phyloP scores from a whole-genome alignment of 2,113 vertebrate genomes.

The Epinephelus lanceolatus region DNA sequence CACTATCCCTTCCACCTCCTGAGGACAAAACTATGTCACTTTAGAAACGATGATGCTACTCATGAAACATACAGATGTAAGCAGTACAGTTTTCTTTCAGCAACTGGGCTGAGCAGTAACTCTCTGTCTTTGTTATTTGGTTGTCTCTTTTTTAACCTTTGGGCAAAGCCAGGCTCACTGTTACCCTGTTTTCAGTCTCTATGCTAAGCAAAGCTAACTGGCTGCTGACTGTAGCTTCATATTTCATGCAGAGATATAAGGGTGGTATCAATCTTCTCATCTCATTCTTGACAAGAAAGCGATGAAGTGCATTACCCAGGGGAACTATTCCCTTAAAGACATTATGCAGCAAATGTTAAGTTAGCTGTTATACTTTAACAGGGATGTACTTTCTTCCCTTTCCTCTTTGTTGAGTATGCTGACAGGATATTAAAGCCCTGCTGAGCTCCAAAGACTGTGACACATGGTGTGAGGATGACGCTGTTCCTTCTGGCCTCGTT shows the following conservation, averaged over 20 bases:
- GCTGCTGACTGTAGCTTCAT: too few species aligned
- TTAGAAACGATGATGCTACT: too few species aligned
- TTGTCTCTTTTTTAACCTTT: too few species aligned
- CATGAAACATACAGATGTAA: too few species aligned
- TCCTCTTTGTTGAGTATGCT: background rate
- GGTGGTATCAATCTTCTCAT: background rate
- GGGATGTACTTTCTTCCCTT: background rate
- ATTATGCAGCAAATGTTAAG: background rate
- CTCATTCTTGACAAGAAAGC: background rate
- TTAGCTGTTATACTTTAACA: slow-evolving; percentile 8
- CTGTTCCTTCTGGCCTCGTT: slow-evolving; percentile 3
- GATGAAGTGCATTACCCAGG: background rate
- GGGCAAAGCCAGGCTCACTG: background rate
- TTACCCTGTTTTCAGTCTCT: background rate
- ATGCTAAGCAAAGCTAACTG: too few species aligned
- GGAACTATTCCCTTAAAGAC: background rate
- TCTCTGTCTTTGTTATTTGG: background rate
- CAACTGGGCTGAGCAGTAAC: too few species aligned
- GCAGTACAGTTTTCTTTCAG: too few species aligned
- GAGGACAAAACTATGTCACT: too few species aligned
- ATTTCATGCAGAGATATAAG: background rate
- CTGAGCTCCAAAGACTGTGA: slow-evolving; percentile 6
- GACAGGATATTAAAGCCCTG: slow-evolving; percentile 37
- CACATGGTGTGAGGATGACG: background rate
- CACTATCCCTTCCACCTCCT: too few species aligned